phyloP scores from a whole-genome alignment of 2,797 vertebrate genomes.

The Melanotaenia parkinsoni region DNA sequence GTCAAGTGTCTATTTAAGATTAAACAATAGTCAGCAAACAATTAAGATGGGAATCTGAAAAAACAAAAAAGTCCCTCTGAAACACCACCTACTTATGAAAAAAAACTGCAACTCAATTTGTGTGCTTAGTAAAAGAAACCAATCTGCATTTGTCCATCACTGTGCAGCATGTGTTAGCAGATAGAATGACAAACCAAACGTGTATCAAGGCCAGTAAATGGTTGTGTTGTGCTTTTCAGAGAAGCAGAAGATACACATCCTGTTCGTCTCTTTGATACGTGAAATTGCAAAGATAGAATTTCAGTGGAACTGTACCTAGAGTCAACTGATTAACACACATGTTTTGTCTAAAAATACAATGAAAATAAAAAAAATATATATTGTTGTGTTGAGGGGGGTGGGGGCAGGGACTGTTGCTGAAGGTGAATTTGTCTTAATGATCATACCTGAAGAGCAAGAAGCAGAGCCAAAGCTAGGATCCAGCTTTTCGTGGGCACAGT shows the following conservation, averaged over 20 bases:
- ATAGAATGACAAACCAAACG: background rate
- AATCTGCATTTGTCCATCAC: background rate
- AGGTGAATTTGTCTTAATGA: slow-evolving; percentile 5
- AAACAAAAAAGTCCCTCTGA: background rate
- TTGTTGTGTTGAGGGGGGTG: too few species aligned
- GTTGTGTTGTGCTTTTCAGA: background rate
- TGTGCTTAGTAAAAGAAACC: background rate
- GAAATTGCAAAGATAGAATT: background rate
- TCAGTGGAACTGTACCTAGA: background rate
- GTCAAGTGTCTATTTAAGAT: background rate
- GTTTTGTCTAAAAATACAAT: background rate
- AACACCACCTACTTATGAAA: background rate
- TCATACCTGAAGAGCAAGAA: slow-evolving; percentile 74
- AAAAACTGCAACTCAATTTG: background rate
- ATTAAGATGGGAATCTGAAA: background rate
- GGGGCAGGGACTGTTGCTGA: slow-evolving; percentile 7
- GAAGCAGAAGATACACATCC: background rate
- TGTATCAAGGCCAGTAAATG: background rate
- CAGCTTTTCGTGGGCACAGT: slow-evolving; percentile 51
- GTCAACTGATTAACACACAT: too few species aligned
- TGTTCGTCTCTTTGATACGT: background rate
- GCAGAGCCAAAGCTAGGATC: slow-evolving; percentile 70
- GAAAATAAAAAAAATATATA: background rate
- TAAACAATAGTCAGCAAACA: background rate
- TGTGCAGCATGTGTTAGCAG: background rate